These are phyloP conservation scores for Dasysyrphus albostriatus DNA, from an alignment of 2,888 invertebrate genomes.

Conservation along the genomic window DNA sequence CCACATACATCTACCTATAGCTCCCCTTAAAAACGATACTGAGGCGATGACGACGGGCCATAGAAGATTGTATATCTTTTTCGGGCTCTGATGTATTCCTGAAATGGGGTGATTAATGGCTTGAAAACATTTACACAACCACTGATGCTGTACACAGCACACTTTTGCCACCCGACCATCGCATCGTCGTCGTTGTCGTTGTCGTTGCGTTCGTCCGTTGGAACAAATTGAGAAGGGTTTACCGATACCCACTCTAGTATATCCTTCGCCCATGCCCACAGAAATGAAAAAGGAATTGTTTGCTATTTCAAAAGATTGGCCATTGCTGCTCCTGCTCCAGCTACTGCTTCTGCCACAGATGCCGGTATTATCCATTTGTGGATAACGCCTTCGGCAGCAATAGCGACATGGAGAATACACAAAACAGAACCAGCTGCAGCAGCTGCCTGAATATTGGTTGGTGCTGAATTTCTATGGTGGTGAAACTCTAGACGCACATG, in stretches of 20 bases:
- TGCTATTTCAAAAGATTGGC: constrained; percentile 73
- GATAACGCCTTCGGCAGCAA: constrained; percentile 74
- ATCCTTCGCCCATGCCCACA: constrained; percentile 33
- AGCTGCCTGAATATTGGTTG: constrained; percentile 69
- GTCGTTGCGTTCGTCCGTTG: constrained; percentile 33
- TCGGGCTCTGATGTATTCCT: constrained; percentile 81
- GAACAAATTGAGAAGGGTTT: constrained; percentile 74
- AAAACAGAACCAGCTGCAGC: constrained; percentile 33
- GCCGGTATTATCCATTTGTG: constrained; percentile 71
- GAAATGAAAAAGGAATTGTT: constrained; percentile 68
- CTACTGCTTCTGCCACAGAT: constrained; percentile 53
- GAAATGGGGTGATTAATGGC: constrained; percentile 84
- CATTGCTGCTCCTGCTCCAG: constrained; percentile 42
- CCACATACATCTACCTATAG: neutral
- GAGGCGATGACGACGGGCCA: constrained; percentile 45
- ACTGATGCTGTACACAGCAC: constrained; percentile 70
- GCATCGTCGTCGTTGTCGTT: constrained; percentile 17
- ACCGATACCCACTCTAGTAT: constrained; percentile 60
- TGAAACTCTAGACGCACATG: constrained; percentile 64
- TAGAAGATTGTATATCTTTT: constrained; percentile 74
- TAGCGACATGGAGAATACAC: constrained; percentile 28
- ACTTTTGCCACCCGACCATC: constrained; percentile 61
- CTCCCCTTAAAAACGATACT: constrained; percentile 38
- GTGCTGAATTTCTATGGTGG: constrained; percentile 57
- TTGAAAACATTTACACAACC: constrained; percentile 83